Conservation (phyloP, 2,888 invertebrate genomes). For the Sphecodes monilicornis region DNA sequence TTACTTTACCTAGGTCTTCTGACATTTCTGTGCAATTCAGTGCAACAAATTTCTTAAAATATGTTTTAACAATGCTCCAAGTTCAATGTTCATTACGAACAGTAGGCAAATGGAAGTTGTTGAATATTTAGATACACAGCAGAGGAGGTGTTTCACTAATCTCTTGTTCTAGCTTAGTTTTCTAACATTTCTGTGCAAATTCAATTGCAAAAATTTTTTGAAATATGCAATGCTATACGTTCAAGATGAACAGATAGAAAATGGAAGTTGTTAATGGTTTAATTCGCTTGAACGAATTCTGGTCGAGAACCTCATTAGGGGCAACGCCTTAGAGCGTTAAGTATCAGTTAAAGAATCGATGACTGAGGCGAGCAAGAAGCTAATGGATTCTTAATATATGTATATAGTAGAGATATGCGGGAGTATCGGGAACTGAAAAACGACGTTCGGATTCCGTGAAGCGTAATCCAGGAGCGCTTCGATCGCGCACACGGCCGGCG, state of each 20-base stretch:
- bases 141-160: no score
- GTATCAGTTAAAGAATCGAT: constrained; percentile 1
- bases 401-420: neutral
- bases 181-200: no score
- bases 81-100: neutral
- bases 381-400: constrained; percentile 6
- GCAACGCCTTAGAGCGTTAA: neutral
- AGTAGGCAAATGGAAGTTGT: neutral
- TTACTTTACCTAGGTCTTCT: neutral
- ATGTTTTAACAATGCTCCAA: no score
- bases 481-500: constrained; percentile 35
- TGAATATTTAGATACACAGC: no score
- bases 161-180: no score
- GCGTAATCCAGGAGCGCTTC: constrained; percentile 26
- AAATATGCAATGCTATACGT: no score
- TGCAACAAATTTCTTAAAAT: no score
- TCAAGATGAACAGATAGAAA: no score
- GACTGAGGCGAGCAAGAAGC: neutral
- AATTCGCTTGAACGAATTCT: neutral
- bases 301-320: neutral
- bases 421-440: neutral
- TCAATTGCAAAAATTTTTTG: no score
- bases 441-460: neutral
- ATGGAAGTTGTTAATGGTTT: neutral
- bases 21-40: neutral